Percentiles rank a stretch among this genome's conserved stretches.
phyloP scores from a whole-genome alignment of 2,113 vertebrate species.

The Perca schrenkii region DNA sequence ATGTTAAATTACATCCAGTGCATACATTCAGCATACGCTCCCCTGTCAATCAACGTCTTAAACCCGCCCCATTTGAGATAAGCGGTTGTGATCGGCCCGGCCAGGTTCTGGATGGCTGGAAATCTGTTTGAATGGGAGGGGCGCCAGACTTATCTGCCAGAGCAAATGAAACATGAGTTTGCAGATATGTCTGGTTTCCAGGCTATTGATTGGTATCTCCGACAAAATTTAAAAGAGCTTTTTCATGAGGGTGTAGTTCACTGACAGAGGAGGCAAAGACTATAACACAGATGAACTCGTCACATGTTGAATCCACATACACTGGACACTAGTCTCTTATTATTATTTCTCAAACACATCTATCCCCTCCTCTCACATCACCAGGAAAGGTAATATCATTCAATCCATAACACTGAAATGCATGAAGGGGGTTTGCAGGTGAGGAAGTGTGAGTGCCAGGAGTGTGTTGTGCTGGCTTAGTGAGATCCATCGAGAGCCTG shows the following conservation, averaged over 20 bases:
- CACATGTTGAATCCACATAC: neutral
- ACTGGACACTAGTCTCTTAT: neutral
- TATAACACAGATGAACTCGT: conserved; percentile 16
- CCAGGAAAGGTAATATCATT: neutral
- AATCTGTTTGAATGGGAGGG: no score
- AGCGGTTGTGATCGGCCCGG: no score
- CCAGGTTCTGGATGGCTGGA: no score
- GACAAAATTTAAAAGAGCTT: conserved; percentile 12
- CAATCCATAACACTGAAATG: conserved; percentile 17
- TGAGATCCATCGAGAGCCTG: conserved; percentile 36
- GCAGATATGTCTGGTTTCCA: no score
- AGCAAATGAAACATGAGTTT: no score
- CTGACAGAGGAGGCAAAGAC: no score
- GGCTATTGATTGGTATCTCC: neutral
- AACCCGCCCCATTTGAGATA: no score
- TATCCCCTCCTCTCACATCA: neutral
- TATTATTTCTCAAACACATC: neutral
- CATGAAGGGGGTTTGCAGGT: conserved; percentile 9
- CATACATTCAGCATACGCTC: no score
- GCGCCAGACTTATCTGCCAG: no score
- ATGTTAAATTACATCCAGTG: no score
- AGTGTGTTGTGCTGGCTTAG: conserved; percentile 28
- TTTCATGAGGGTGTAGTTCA: no score
- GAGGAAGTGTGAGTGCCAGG: conserved; percentile 3
- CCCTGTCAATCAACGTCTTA: no score